Conservation (phyloP, 2,113 vertebrate species). For the Eclectus roratus region DNA sequence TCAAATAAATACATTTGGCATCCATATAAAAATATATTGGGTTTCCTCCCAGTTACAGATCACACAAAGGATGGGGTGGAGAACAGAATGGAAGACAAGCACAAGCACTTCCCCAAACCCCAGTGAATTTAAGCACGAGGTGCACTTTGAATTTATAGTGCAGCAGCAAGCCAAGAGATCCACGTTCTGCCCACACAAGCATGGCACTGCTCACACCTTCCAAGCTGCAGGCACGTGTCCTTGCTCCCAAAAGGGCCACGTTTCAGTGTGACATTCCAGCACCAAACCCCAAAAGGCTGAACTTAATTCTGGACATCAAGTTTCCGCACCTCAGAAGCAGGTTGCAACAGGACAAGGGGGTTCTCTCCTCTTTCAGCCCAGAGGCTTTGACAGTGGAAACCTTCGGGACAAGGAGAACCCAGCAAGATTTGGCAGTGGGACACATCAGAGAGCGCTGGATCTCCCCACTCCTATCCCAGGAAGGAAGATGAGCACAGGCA, state of each 20-base stretch:
- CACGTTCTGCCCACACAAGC: neutral
- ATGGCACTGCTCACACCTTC: neutral
- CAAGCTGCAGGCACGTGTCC: neutral
- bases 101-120: neutral
- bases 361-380: neutral
- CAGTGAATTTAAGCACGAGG: neutral
- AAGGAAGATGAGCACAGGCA: neutral
- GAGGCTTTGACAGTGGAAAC: accelerated
- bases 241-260: neutral
- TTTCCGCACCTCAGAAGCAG: neutral
- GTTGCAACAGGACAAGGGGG: accelerated
- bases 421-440: neutral
- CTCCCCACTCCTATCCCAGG: neutral
- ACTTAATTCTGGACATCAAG: neutral
- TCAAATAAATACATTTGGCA: slow-evolving; percentile 26
- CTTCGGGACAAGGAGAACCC: neutral
- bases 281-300: neutral
- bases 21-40: slow-evolving; percentile 45
- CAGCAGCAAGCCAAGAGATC: neutral
- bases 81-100: neutral
- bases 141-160: neutral
- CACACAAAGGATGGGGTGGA: neutral
- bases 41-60: neutral
- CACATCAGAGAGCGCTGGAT: neutral
- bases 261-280: neutral